phyloP scores from a whole-genome alignment of 1,140 invertebrate genomes.

The Drosophila obscura region DNA sequence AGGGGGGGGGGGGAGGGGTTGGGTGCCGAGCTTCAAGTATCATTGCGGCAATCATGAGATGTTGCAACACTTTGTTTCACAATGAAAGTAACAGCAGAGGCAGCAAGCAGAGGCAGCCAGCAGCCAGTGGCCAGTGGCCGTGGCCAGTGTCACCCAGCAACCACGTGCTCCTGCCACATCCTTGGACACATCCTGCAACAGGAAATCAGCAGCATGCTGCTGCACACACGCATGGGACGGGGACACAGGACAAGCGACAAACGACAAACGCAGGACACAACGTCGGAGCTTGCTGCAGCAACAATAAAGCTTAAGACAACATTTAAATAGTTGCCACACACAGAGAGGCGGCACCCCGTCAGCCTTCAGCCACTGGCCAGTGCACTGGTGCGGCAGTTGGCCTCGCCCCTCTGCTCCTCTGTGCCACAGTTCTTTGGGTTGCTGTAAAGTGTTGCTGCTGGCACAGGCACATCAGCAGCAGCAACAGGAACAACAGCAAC shows the following conservation, averaged over 20 bases:
- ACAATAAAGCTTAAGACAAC: constrained; percentile 54
- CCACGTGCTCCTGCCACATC: constrained; percentile 38
- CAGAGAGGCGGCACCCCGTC: not conserved
- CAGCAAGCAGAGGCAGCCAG: constrained; percentile 4
- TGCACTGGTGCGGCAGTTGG: not conserved
- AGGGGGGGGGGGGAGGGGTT: not conserved
- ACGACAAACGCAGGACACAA: not conserved
- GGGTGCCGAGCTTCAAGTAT: constrained; percentile 45
- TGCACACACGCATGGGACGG: constrained; percentile 31
- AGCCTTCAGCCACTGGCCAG: not conserved
- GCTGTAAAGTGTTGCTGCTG: constrained; percentile 14
- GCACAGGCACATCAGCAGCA: not conserved
- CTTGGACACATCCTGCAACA: constrained; percentile 73
- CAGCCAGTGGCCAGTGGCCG: constrained; percentile 18
- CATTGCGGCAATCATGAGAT: constrained; percentile 55
- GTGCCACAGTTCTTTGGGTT: no score
- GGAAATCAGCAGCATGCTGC: constrained; percentile 59
- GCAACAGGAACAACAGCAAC: constrained; percentile 10
- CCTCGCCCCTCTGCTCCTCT: no score
- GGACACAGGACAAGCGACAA: not conserved
- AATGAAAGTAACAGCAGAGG: constrained; percentile 23
- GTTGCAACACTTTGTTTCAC: constrained; percentile 38
- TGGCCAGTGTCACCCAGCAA: constrained; percentile 3
- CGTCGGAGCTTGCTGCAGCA: not conserved
- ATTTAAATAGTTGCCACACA: constrained; percentile 66